Base-by-base conservation (phyloP, 2,113 vertebrate species). In the Cathartes aura region DNA sequence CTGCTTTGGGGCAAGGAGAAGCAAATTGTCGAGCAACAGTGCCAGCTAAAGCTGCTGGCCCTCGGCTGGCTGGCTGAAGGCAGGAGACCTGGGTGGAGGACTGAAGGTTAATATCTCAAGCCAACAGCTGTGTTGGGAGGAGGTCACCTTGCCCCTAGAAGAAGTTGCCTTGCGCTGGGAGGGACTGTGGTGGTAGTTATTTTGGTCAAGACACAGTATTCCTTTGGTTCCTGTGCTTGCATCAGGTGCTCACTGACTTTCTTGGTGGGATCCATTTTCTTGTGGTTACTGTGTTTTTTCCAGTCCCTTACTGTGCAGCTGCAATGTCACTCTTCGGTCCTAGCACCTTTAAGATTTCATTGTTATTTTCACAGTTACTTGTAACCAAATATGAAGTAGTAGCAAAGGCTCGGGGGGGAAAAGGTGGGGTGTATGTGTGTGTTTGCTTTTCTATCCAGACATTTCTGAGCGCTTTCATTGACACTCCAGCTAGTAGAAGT, bases 151-250 rank as follows among this genome's bases (percentile, higher is more conserved):
- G 48, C 10, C 32, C 23, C 15, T 34, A 7, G 17, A 29, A 76
- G 36, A 30, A 8, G 3, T 21, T 47, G 40, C 21, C 27, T 62
- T 81, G 14, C 8, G 5, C 23, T 47, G n/a, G 21, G 40, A 73
- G 10, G 20, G 11, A 22, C 58, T 32, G 24, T 48, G 45, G 8
- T 45, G 4, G 27, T 48, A 21, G 6, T 30, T 62, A 5, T 0
- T 50, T 12, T 48, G 53, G 32, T 73, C 15, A 45, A 52, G 34
- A 36, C 30, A 22, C 0, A 0, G 5, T 36, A 15, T 40, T 53
- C 14, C 47, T 63, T 58, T 5, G 0, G 36, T 64, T 70, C 6
- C 2, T 0, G 0, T 20, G n/a, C 20, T 43, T 82, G 9, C 14
- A 7, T 38, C 42, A 38, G 12, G 12, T 55, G 11, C 16, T 79